phyloP scores from a whole-genome alignment of 2,888 invertebrate species.

The Endomychus coccineus region DNA sequence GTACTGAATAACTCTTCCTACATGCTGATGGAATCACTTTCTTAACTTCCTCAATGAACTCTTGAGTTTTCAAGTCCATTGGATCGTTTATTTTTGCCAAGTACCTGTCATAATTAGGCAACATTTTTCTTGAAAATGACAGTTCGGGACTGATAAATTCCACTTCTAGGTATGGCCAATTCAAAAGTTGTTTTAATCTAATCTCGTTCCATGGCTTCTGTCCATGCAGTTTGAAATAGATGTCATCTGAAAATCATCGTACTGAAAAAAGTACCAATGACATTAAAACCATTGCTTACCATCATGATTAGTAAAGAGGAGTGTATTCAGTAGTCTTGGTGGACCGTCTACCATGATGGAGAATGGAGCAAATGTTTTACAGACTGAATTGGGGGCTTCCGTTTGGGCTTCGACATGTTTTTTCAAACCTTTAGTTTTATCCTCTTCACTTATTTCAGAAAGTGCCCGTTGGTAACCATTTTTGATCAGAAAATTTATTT shows the following conservation, averaged over 20 bases:
- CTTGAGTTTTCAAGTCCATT: neutral
- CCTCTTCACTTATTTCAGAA: neutral
- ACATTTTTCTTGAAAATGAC: neutral
- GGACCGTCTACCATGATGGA: slow-evolving; percentile 1
- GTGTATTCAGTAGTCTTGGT: slow-evolving; percentile 2
- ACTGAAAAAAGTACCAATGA: neutral
- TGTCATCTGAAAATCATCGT: slow-evolving; percentile 1
- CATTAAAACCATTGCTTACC: neutral
- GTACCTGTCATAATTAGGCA: slow-evolving; percentile 3
- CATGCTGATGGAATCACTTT: neutral
- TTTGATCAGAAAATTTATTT: slow-evolving; percentile 1
- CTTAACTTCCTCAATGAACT: slow-evolving; percentile 1
- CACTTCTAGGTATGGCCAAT: slow-evolving; percentile 5
- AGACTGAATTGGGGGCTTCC: neutral
- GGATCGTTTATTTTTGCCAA: neutral
- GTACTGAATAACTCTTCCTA: neutral
- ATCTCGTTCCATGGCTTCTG: neutral
- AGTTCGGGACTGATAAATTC: slow-evolving; percentile 1
- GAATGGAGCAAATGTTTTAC: neutral
- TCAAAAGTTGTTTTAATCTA: neutral
- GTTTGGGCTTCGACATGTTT: neutral
- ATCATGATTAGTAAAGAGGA: slow-evolving; percentile 1
- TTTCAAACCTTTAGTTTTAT: neutral
- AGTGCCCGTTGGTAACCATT: neutral
- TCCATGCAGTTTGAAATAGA: neutral